Base-by-base conservation (phyloP, 2,113 vertebrate species). In the Hemiscyllium ocellatum region DNA sequence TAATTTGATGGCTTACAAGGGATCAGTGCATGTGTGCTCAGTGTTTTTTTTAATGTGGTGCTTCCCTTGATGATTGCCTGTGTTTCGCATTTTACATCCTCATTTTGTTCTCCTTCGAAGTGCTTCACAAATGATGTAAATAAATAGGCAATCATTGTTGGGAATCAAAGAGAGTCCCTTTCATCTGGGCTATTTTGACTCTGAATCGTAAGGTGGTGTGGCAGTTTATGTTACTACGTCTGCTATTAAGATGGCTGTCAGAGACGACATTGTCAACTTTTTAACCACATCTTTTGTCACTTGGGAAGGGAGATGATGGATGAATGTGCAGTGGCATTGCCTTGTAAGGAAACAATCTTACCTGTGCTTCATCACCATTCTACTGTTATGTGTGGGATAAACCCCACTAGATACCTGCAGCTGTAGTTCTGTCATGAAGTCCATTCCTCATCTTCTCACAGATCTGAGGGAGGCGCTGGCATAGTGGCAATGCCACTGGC, bases 1-100 rank as follows among this genome's bases (percentile, higher is more conserved):
- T 66, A 93, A 93, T 93, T 66, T 93, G 66, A 66, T 93, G n/a
- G 89, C 89, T 93, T 93, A 66, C 89, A 42, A 66, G n/a, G 61
- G 89, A 66, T 93, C 89, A 93, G 89, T 42, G 61, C 61, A 66
- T 37, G 19, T 68, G 89, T 22, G 89, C 87, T 61, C 52, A 65
- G 56, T 17, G 87, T 6, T 65, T 65, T 65, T n/a, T 91, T 65
- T n/a, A 65, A 91, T 15, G 29, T 12, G 4, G 29, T 17, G 26
- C 29, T 33, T 91, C 87, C 56, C 87, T 91, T 91, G 87, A 91
- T n/a, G 56, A 91, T 65, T 61, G 24, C 56, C 26, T 89, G 26
- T 90, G 87, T 61, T 56, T 83, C n/a, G 87, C 61, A 26, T 90
- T 90, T 56, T 90, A 89, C 87, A 90, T 33, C 87, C 52, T 56